These are phyloP conservation scores for Megalops atlanticus DNA, from an alignment of 2,113 vertebrate species.

Conservation along the genomic window DNA sequence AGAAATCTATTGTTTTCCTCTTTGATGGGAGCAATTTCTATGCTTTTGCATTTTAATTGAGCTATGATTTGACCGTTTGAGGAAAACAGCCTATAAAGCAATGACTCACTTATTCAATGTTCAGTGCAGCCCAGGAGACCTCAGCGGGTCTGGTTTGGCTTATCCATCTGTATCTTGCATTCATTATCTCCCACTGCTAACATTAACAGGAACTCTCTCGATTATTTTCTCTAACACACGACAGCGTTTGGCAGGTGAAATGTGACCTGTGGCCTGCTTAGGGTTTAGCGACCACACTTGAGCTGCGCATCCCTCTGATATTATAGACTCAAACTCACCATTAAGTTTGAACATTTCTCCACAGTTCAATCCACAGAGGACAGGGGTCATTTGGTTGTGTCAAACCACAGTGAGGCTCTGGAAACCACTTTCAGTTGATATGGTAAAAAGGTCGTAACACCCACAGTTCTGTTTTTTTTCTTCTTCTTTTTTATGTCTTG, in stretches of 20 bases:
- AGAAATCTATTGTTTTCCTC: background rate
- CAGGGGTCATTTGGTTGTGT: background rate
- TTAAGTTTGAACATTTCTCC: background rate
- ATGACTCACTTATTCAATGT: background rate
- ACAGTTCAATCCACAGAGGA: background rate
- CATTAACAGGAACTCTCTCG: background rate
- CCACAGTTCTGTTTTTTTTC: too few species aligned
- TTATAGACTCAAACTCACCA: background rate
- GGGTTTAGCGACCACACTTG: background rate
- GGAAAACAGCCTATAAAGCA: background rate
- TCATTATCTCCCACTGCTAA: background rate
- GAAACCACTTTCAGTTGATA: background rate
- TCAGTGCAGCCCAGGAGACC: background rate
- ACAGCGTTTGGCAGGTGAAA: background rate
- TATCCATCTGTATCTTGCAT: background rate
- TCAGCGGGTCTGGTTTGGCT: background rate
- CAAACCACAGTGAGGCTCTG: background rate
- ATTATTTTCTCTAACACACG: background rate
- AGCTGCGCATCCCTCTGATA: background rate
- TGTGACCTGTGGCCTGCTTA: background rate
- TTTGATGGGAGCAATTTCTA: background rate
- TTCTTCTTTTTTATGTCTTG: too few species aligned
- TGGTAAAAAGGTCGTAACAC: background rate
- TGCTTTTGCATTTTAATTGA: slow-evolving; percentile 14
- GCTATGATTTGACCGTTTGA: background rate